A percentile compares a stretch with the other conserved stretches of the same genome.
Evolutionary conservation across 1,140 invertebrate species (phyloP).

Genomic region (Plutomurus gul): DNA sequence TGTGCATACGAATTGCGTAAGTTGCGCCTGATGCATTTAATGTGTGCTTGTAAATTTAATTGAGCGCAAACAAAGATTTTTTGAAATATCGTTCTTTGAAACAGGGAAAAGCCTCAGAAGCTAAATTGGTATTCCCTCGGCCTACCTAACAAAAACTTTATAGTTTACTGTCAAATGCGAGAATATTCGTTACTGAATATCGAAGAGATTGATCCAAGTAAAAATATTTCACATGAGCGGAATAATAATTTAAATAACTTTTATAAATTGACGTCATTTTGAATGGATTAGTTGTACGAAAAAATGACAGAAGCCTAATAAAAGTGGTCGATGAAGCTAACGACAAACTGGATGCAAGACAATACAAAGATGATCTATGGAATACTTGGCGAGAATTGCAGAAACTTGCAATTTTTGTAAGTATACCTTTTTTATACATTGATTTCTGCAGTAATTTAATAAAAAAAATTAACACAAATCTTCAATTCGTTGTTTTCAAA

Average conservation of each 20-base stretch:
- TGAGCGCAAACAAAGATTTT: background rate
- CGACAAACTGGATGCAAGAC: background rate
- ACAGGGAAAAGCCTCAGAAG: background rate
- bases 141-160: background rate
- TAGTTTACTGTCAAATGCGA: background rate
- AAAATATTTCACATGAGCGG: background rate
- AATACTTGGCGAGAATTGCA: background rate
- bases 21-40: background rate
- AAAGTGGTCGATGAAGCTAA: slow-evolving; percentile 16
- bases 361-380: background rate
- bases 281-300: background rate
- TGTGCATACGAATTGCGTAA: slow-evolving; percentile 38
- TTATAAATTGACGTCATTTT: background rate
- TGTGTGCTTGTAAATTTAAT: background rate
- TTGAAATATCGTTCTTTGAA: background rate
- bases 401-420: background rate
- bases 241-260: background rate
- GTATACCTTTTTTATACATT: background rate
- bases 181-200: background rate
- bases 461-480: background rate
- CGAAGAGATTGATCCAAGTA: background rate
- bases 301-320: background rate
- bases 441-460: background rate
- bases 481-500: background rate
- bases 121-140: background rate